phyloP scores from a whole-genome alignment of 2,888 invertebrate species.

The Caenorhabditis panamensis region DNA sequence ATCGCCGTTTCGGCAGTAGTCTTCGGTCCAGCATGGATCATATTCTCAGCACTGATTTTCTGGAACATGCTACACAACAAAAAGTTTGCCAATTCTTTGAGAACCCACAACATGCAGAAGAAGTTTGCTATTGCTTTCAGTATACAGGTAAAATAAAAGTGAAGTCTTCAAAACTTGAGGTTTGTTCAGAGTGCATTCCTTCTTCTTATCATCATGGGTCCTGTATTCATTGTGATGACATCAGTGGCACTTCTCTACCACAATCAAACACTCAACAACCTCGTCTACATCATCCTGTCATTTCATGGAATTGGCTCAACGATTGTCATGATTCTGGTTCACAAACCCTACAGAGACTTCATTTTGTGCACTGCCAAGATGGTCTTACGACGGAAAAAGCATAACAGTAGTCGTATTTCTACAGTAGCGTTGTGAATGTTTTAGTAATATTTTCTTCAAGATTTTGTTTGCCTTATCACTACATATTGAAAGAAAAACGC shows the following conservation, averaged over 20 bases:
- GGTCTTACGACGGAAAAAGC: background rate
- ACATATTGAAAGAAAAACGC: too few species aligned
- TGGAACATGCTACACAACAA: background rate
- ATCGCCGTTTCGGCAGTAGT: background rate
- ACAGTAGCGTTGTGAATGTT: background rate
- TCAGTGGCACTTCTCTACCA: background rate
- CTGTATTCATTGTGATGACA: background rate
- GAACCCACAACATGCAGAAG: constrained; percentile 6
- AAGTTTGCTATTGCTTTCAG: constrained; percentile 1
- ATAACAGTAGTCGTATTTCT: background rate
- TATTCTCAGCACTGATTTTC: constrained; percentile 1
- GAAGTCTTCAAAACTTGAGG: too few species aligned
- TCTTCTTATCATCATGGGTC: background rate
- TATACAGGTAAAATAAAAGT: background rate
- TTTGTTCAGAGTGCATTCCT: constrained; percentile 5
- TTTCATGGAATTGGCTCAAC: background rate
- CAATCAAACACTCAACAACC: constrained; percentile 10
- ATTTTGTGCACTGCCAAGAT: background rate
- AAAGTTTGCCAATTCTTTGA: background rate
- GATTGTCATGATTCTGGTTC: too few species aligned
- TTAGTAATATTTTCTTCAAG: too few species aligned
- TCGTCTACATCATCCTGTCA: constrained; percentile 11
- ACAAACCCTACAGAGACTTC: background rate
- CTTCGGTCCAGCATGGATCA: background rate
- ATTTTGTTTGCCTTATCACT: too few species aligned